Base-by-base conservation (phyloP, 2,113 vertebrate genomes). In the Monarcha castaneiventris region DNA sequence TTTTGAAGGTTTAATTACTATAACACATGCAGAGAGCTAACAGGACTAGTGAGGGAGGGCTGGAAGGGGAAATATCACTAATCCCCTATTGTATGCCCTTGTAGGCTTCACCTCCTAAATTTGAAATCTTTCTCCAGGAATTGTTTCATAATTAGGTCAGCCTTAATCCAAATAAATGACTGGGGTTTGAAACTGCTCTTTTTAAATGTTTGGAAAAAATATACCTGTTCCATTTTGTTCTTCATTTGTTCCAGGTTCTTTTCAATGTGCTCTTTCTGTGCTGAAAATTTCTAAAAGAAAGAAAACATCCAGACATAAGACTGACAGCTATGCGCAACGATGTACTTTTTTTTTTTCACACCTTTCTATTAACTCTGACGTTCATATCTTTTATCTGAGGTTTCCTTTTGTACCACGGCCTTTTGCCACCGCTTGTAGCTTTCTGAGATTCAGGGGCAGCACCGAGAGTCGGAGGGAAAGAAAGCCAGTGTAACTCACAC, bases 141-240 rank as follows among this genome's bases (percentile, higher is more conserved):
- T 54, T 48, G 32, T 81, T 87, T 72, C 27, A 48, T 62, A 62
- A 72, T 43, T 84, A 56, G 16, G 5, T 81, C 62, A 82, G n/a
- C 11, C 32, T 90, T 84, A 75, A 84, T 64, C 27, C 26, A 68
- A 29, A 25, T 81, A 48, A 78, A 32, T 18, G 7, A 17, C 30
- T 68, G 32, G 21, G 7, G 9, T 71, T 81, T 75, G 46, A 76
- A 87, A 74, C 4, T 25, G 33, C 7, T 35, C 5, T 67, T 67
- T 67, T 66, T 46, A 69, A 87, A 46, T 29, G 3, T 9, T 78
- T 64, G 25, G 26, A 1, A 48, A 6, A 81, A 86, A 74, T 16
- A 3, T 98, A 98, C 98, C 98, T 97, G 27, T 78, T 93, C 56
- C 41, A 98, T 95, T 78, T 98, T 98, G 58, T 71, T 95, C 86